phyloP scores from a whole-genome alignment of 2,888 invertebrate species.

The Diadromus collaris region DNA sequence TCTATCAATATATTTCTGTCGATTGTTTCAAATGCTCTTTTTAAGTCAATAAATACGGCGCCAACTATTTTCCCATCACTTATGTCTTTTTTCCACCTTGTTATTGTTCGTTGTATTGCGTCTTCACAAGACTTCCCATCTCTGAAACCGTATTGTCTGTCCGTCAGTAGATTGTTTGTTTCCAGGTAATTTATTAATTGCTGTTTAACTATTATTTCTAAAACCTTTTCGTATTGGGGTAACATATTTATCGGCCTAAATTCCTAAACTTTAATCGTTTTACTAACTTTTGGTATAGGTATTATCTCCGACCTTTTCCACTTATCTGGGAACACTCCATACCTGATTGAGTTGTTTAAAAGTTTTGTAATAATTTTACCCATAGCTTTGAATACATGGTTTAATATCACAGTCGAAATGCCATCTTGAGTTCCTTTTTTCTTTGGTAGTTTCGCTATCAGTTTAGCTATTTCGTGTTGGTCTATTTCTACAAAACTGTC shows the following conservation, averaged over 20 bases:
- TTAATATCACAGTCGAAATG: slow-evolving; percentile 15
- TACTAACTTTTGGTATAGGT: slow-evolving; percentile 30
- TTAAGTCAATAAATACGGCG: slow-evolving; percentile 54
- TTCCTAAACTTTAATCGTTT: slow-evolving; percentile 21
- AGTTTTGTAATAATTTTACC: slow-evolving; percentile 26
- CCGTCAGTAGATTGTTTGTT: slow-evolving; percentile 27
- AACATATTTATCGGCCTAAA: slow-evolving; percentile 49
- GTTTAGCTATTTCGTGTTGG: slow-evolving; percentile 2
- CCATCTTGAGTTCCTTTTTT: slow-evolving; percentile 45
- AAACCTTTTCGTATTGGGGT: slow-evolving; percentile 36
- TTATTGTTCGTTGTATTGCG: slow-evolving; percentile 43
- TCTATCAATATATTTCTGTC: slow-evolving; percentile 32
- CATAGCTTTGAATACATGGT: slow-evolving; percentile 16
- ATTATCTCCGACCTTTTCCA: slow-evolving; percentile 36
- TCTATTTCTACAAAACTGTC: slow-evolving; percentile 2
- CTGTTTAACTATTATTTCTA: slow-evolving; percentile 42
- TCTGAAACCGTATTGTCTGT: slow-evolving; percentile 51
- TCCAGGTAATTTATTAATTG: slow-evolving; percentile 31
- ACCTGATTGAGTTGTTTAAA: slow-evolving; percentile 24
- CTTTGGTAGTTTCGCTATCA: slow-evolving; percentile 27
- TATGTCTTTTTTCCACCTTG: slow-evolving; percentile 47
- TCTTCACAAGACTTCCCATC: slow-evolving; percentile 51
- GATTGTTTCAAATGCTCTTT: slow-evolving; percentile 52
- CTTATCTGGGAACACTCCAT: slow-evolving; percentile 2
- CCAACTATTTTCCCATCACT: slow-evolving; percentile 47